A percentile compares a stretch with the other conserved stretches of the same genome.
Evolutionary conservation across 2,888 invertebrate genomes (phyloP).

Genomic region (Nephrotoma appendiculata): DNA sequence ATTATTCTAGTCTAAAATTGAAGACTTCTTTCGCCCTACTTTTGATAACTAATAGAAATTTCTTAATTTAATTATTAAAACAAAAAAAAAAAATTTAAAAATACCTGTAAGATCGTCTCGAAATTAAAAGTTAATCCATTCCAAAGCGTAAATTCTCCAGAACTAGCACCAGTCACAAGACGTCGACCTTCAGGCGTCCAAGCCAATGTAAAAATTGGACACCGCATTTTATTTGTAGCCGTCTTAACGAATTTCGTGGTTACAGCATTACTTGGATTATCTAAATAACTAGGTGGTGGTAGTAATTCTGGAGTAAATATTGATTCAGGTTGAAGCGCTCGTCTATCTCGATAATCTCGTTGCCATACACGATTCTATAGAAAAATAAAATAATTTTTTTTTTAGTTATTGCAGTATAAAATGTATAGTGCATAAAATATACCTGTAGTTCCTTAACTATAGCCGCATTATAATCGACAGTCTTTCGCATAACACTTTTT

Average conservation of each 20-base stretch:
- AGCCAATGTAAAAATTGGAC: constrained; percentile 96
- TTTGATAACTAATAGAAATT: not conserved
- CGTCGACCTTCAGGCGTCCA: constrained; percentile 99
- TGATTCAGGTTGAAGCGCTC: constrained; percentile 85
- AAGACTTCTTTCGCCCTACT: not conserved
- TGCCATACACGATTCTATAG: constrained; percentile 84
- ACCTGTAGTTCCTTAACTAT: constrained; percentile 86
- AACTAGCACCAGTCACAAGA: constrained; percentile 95
- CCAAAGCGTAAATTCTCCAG: constrained; percentile 99
- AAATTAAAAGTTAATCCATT: constrained; percentile 99
- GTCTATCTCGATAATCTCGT: constrained; percentile 75
- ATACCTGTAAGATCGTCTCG: constrained; percentile 97
- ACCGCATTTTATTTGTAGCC: constrained; percentile 99
- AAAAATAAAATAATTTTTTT: not conserved
- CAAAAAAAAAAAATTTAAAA: constrained; percentile 11
- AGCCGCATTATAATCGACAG: constrained; percentile 94
- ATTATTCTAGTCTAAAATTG: too few species aligned
- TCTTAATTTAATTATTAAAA: not conserved
- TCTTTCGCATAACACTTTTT: constrained; percentile 94
- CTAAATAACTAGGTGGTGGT: constrained; percentile 86
- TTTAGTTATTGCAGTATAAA: constrained; percentile 10
- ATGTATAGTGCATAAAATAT: constrained; percentile 9
- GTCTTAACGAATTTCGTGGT: constrained; percentile 93
- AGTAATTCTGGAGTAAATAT: constrained; percentile 87
- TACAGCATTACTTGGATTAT: constrained; percentile 93